Base-by-base conservation (phyloP, 2,888 invertebrate species). In the Ormyrus thymus region DNA sequence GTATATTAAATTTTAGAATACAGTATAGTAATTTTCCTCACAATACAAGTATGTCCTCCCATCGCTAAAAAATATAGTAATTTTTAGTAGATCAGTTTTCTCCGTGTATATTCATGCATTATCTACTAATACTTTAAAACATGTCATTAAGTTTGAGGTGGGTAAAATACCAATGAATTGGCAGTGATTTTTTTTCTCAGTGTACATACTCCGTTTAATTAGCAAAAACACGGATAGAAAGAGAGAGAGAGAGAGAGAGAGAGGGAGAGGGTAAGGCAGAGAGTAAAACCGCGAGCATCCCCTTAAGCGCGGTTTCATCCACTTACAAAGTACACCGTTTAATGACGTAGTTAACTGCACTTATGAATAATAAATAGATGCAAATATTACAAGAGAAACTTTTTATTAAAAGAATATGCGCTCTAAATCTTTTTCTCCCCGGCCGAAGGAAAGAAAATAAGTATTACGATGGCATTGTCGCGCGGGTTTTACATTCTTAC, bases 341-440 rank as follows among this genome's bases (percentile, higher is more conserved):
- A 48, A 59, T 59, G 59, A 59, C n/a, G 59, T 45, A 59, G 70
- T 48, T 50, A 70, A 70, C 11, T 50, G 70, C 50, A 51, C 59
- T 59, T 70, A 50, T 56, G 70, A 70, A 70, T 70, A 70, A 70
- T 59, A 50, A 59, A 50, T 15, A 45, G 9, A 50, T 7, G 48
- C 62, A 7, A n/a, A 9, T 7, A 61, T 61, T 6, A 43, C 13
- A 61, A 29, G 45, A 43, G 58, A 61, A 61, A 10, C 45, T 11
- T 61, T 15, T 58, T 8, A 15, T 51, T 64, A 13, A 48, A 48
- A 11, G 29, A 29, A 29, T 29, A 29, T 29, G 29, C 29, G 29
- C 29, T 29, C 29, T 29, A 29, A 29, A 29, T 29, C 29, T 29
- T 29, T 29, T 29, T 9, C 10, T 13, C 10, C 9, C 15, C 7